These are phyloP conservation scores for Lasioglossum leucozonium DNA, from an alignment of 2,888 invertebrate genomes.

Conservation along the genomic window DNA sequence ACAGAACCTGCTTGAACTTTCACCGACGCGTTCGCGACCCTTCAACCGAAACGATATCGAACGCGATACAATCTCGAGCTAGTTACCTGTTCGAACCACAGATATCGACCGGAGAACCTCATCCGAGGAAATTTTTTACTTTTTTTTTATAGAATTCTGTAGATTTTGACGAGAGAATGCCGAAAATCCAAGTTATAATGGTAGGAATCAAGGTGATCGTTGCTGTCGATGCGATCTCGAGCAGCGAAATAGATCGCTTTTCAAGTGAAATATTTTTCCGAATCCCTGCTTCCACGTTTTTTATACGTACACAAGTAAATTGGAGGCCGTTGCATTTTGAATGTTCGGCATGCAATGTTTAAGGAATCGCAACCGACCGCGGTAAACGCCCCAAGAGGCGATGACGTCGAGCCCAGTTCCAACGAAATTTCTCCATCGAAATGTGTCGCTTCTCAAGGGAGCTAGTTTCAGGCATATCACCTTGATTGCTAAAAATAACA, in stretches of 20 bases:
- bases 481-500: conserved; percentile 6
- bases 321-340: background rate
- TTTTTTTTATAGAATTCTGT: too few relatives aligned
- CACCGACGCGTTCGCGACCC: background rate
- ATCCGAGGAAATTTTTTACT: too few relatives aligned
- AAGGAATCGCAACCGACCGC: background rate
- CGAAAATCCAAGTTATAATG: too few relatives aligned
- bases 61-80: too few relatives aligned
- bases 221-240: too few relatives aligned
- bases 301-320: background rate
- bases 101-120: too few relatives aligned
- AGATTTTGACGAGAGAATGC: too few relatives aligned
- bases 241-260: background rate
- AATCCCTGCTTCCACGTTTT: background rate
- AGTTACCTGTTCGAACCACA: too few relatives aligned
- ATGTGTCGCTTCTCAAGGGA: conserved; percentile 11
- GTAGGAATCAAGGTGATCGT: background rate
- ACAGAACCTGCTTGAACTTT: background rate
- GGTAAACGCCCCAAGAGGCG: background rate
- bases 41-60: background rate
- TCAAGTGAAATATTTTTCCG: background rate
- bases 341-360: background rate
- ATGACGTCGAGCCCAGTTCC: background rate
- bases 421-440: conserved; percentile 7
- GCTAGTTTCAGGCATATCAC: background rate